Evolutionary conservation across 2,888 invertebrate genomes (phyloP).

Genomic region (Chrysolina americana): DNA sequence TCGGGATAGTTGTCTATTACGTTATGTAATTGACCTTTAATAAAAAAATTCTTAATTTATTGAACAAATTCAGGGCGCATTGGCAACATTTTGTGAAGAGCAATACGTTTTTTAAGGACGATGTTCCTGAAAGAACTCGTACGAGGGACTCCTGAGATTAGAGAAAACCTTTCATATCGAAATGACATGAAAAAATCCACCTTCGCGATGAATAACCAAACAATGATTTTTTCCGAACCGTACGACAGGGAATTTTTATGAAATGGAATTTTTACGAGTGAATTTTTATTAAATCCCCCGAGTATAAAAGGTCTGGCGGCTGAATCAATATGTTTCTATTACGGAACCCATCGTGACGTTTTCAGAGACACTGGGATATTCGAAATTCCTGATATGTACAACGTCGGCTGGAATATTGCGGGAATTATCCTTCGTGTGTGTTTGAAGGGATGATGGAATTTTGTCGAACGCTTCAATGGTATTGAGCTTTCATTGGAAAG

Average conservation of each 20-base stretch:
- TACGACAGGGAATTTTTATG: neutral
- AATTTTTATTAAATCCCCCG: neutral
- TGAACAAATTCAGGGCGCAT: no score
- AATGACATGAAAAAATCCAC: neutral
- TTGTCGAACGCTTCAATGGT: neutral
- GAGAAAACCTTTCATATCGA: neutral
- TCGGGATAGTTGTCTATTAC: no score
- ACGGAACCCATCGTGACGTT: conserved; percentile 9
- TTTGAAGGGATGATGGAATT: neutral
- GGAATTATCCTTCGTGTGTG: neutral
- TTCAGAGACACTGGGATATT: neutral
- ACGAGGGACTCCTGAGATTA: no score
- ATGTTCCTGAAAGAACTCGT: no score
- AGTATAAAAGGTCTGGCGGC: neutral
- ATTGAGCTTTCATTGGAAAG: no score
- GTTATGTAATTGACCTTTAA: no score
- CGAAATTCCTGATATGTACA: no score
- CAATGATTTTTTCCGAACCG: neutral
- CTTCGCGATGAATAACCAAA: neutral
- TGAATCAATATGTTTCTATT: conserved; percentile 20
- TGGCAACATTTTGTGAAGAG: no score
- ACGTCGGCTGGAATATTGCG: neutral
- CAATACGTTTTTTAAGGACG: no score
- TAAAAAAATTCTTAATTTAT: no score
- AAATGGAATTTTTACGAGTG: neutral